These are phyloP conservation scores for Netelia melanura DNA, from an alignment of 2,888 invertebrate genomes.

Conservation along the genomic window DNA sequence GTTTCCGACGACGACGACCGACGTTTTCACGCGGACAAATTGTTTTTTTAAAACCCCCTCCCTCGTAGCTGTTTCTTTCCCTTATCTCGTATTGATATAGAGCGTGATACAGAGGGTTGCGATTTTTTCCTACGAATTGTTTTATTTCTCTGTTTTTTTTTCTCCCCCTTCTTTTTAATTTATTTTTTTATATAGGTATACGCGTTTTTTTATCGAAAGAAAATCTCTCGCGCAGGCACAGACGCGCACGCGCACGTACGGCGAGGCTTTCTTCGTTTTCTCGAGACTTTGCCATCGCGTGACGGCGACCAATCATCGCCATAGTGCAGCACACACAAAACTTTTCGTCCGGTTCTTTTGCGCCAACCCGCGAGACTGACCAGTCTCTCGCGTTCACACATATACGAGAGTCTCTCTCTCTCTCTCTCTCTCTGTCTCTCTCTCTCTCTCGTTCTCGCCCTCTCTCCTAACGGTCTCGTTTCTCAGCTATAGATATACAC, in stretches of 20 bases:
- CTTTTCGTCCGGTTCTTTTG: conserved; percentile 70
- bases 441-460: background rate
- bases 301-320: conserved; percentile 80
- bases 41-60: conserved; percentile 68
- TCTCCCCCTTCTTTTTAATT: background rate
- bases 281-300: conserved; percentile 75
- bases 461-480: conserved; percentile 29
- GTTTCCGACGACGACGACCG: conserved; percentile 49
- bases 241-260: conserved; percentile 40
- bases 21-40: conserved; percentile 60
- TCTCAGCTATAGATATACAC: conserved; percentile 6
- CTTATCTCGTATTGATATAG: conserved; percentile 37
- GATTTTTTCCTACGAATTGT: background rate
- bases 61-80: conserved; percentile 26
- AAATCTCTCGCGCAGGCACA: conserved; percentile 13
- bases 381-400: conserved; percentile 33
- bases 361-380: conserved; percentile 26
- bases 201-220: background rate
- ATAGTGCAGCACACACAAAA: conserved; percentile 61
- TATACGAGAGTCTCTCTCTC: background rate
- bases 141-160: too few relatives aligned
- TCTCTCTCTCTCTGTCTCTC: background rate
- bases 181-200: background rate
- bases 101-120: conserved; percentile 7
- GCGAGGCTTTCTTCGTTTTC: conserved; percentile 36